Percentiles rank a stretch among this genome's conserved stretches.
Conservation (phyloP, 2,888 invertebrate genomes). For the Oasisia sp. region DNA sequence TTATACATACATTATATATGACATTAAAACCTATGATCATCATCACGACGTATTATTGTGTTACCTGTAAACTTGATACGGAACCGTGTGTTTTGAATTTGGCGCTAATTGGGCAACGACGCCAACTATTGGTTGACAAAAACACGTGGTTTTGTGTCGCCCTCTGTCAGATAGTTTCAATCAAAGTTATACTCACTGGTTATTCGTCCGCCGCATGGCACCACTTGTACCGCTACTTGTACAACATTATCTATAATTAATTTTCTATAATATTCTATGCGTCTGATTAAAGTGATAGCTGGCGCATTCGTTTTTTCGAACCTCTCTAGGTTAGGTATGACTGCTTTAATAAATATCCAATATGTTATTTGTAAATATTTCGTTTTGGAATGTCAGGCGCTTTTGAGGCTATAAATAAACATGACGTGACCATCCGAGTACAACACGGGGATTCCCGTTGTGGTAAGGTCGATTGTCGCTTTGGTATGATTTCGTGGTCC, state of each 20-base stretch:
- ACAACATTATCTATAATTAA: too few species aligned
- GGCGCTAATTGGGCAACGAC: not conserved
- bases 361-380: too few species aligned
- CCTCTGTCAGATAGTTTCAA: not conserved
- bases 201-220: too few species aligned
- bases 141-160: slow-evolving; percentile 9
- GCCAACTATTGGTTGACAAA: not conserved
- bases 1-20: not conserved
- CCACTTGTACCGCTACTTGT: too few species aligned
- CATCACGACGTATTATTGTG: not conserved
- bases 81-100: not conserved
- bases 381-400: not conserved
- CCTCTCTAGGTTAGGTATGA: too few species aligned
- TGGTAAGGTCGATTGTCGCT: not conserved
- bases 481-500: not conserved
- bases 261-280: too few species aligned
- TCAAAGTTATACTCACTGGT: not conserved
- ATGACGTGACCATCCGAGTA: not conserved
- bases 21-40: not conserved
- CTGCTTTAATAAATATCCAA: too few species aligned
- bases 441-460: slow-evolving; percentile 1
- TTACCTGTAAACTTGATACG: not conserved
- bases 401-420: not conserved
- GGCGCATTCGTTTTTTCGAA: too few species aligned
- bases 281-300: too few species aligned